Evolutionary conservation across 2,113 vertebrate genomes (phyloP), one percentile per base, ranked within the genome.

Genomic region (Syrrhaptes paradoxus): DNA sequence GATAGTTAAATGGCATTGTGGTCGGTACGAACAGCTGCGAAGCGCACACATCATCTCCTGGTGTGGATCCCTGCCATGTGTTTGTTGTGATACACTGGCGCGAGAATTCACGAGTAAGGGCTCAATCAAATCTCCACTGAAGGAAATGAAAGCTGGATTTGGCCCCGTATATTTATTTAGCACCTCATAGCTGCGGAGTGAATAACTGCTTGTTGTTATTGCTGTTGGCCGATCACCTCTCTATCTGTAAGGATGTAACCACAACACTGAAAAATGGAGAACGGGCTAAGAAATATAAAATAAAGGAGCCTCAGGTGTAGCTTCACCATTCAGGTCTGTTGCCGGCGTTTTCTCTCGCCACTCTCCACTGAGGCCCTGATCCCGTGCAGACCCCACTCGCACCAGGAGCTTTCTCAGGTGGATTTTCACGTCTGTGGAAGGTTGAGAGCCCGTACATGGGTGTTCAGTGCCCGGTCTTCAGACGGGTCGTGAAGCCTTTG

Each of bases 401-500:
- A 5, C 4, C 4, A 5, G 2, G 13, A n/a, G 8, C 28, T 12
- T 62, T 62, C 29, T 66, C 4, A 5, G 9, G 46, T 9, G n/a
- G 7, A 14, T 68, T 86, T 83, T 65, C 66, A 29, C 2, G 11
- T 3, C 38, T 4, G 13, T 17, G 57, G 22, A 6, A 48, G 17
- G 5, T 32, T 21, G 17, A 32, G 22, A 9, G 4, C 20, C 18
- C 9, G 19, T 3, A 4, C 11, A 5, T 6, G 10, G 3, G 29
- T 14, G 15, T 12, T 48, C 26, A 16, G 54, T 0, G 4, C 9
- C 46, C 2, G 2, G 4, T 9, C 25, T 52, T 63, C 16, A 7
- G 2, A 3, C 9, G 3, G 5, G 3, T 38, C 36, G 15, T 0
- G 2, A n/a, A 22, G 7, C 1, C n/a, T 52, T 61, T 31, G 41